Percentiles rank a stretch among this genome's conserved stretches.
Evolutionary conservation across 2,113 vertebrate species (phyloP).

Genomic region (Siniperca chuatsi): DNA sequence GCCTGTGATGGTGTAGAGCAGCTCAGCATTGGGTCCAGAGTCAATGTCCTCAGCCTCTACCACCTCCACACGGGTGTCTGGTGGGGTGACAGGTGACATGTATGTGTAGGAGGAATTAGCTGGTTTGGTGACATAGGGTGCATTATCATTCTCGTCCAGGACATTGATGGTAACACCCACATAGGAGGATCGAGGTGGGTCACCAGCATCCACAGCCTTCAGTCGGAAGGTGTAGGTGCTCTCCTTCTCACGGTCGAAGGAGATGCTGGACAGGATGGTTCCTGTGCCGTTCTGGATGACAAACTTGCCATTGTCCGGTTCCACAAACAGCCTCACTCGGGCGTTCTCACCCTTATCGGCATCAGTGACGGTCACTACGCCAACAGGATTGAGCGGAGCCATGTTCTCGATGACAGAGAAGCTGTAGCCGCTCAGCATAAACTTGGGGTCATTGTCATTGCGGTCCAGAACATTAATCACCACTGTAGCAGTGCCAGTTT

Average conservation of each 20-base stretch:
- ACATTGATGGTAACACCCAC: constrained; percentile 98
- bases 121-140: constrained; percentile 94
- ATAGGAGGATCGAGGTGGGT: constrained; percentile 93
- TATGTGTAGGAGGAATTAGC: constrained; percentile 94
- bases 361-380: constrained; percentile 96
- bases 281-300: constrained; percentile 97
- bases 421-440: constrained; percentile 96
- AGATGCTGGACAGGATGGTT: constrained; percentile 96
- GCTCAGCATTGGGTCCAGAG: constrained; percentile 90
- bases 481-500: constrained; percentile 94
- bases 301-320: constrained; percentile 96
- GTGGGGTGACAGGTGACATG: constrained; percentile 88
- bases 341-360: constrained; percentile 95
- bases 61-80: constrained; percentile 90
- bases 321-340: constrained; percentile 89
- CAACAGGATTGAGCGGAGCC: constrained; percentile 93
- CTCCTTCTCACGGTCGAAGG: constrained; percentile 96
- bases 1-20: constrained; percentile 91
- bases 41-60: constrained; percentile 97
- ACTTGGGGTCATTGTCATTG: constrained; percentile 98
- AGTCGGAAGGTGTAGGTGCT: constrained; percentile 97
- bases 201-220: constrained; percentile 92
- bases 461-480: constrained; percentile 92
- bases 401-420: constrained; percentile 98
- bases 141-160: constrained; percentile 97